A percentile compares a stretch with the other conserved stretches of the same genome.
phyloP scores from a whole-genome alignment of 2,888 invertebrate genomes.

The Melanchra persicariae region DNA sequence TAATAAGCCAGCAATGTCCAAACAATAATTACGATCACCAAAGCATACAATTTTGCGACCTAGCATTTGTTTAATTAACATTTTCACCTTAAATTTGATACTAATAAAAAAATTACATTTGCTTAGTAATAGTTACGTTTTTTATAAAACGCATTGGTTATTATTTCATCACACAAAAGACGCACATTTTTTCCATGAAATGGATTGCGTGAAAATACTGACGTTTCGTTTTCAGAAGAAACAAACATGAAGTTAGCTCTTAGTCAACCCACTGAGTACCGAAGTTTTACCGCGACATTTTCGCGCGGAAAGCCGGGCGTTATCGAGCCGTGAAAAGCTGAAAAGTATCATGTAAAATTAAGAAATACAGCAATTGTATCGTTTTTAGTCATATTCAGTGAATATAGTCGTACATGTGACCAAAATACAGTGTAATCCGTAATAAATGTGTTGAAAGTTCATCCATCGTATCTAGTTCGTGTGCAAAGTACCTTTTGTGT shows the following conservation, averaged over 20 bases:
- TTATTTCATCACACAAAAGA: neutral
- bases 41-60: neutral
- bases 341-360: constrained; percentile 81
- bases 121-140: neutral
- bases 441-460: constrained; percentile 73
- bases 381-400: constrained; percentile 74
- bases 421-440: constrained; percentile 71
- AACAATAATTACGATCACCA: neutral
- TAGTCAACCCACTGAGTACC: constrained; percentile 78
- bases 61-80: neutral
- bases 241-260: constrained; percentile 88
- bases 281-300: constrained; percentile 90
- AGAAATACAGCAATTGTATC: constrained; percentile 71
- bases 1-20: neutral
- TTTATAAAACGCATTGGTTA: accelerated
- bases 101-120: neutral
- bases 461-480: constrained; percentile 76
- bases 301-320: constrained; percentile 91
- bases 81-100: accelerated
- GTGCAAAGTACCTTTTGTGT: constrained; percentile 80
- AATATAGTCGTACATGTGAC: constrained; percentile 69
- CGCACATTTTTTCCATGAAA: constrained; percentile 68
- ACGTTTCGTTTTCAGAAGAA: constrained; percentile 87
- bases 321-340: constrained; percentile 90
- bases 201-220: constrained; percentile 72